A percentile compares a stretch with the other conserved stretches of the same genome.
phyloP scores from a whole-genome alignment of 2,113 vertebrate species.

The Ictidomys tridecemlineatus region DNA sequence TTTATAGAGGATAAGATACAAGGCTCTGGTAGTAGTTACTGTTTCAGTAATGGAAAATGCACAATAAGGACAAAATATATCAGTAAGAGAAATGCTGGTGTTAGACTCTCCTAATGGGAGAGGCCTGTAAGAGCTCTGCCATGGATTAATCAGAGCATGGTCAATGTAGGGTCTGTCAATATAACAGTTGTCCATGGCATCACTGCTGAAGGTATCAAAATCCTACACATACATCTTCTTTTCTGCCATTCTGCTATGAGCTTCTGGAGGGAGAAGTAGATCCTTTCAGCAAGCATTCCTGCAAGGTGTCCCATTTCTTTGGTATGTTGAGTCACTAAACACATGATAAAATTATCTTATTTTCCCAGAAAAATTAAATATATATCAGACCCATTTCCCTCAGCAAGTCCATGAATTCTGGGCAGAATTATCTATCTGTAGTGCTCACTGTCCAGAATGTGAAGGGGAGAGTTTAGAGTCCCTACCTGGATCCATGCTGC shows the following conservation, averaged over 20 bases:
- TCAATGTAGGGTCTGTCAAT: background rate
- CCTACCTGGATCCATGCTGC: rapidly evolving
- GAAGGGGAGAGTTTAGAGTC: background rate
- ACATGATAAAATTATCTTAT: background rate
- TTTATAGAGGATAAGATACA: background rate
- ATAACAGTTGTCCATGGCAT: background rate
- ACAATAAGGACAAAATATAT: background rate
- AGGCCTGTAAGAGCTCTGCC: rapidly evolving
- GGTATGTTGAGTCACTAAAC: background rate
- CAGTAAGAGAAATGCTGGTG: background rate
- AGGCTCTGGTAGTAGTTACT: background rate
- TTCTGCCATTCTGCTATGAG: background rate
- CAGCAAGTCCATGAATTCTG: background rate
- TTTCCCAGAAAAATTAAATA: background rate
- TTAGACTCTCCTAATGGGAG: background rate
- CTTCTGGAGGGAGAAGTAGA: rapidly evolving
- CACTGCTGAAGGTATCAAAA: background rate
- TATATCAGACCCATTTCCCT: background rate
- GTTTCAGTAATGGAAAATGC: constrained; percentile 5
- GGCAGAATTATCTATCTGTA: background rate
- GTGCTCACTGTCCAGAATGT: background rate
- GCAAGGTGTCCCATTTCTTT: background rate
- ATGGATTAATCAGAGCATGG: no score
- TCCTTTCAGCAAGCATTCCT: background rate
- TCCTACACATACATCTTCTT: rapidly evolving